Base-by-base conservation (phyloP, 1,140 invertebrate genomes). In the Tetragnatha versicolor region DNA sequence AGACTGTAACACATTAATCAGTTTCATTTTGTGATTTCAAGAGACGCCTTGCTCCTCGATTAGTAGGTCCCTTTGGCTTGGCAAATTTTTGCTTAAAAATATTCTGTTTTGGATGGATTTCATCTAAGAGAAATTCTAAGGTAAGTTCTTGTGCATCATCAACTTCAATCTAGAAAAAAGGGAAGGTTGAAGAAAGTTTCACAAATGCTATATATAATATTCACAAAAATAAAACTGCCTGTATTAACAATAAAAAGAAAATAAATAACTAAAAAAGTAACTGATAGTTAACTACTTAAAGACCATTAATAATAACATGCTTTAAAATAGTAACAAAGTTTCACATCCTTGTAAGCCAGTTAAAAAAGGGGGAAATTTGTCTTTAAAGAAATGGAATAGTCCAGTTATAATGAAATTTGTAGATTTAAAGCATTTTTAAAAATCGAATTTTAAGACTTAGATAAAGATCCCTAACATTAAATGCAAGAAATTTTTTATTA, bases 61-160 rank as follows among this genome's bases (percentile, higher is more conserved):
- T 93, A 3, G 94, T 93, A 80, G 96, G 96, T 42, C 95, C 95
- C 88, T 96, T 97, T 12, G 96, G 96, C 87, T 97, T 97, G 31
- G 93, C 93, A 89, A 98, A 98, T 82, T 95, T 94, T 35, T 93
- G 93, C 82, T 92, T 90, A 85, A 95, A 92, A 53, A 96, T 89
- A 86, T 93, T 95, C 83, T 93, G 92, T 85, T 94, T 96, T 9
- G 97, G 97, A 88, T 98, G 95, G 78, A 99, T 89, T 87, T 98
- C 95, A 82, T 97, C 95, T 85, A 94, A 90, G 7, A 99, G 88
- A 86, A 90, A 97, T 80, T 93, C 91, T 86, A 95, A 94, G 2
- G 93, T 96, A 60, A 98, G 85, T 88, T 98, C 95, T 82, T 90
- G 90, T 53, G 93, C 92, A 82, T 92, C 91, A 85, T 97, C 94